Evolutionary conservation across 2,113 vertebrate genomes (phyloP).

Genomic region (Irena cyanogastra): DNA sequence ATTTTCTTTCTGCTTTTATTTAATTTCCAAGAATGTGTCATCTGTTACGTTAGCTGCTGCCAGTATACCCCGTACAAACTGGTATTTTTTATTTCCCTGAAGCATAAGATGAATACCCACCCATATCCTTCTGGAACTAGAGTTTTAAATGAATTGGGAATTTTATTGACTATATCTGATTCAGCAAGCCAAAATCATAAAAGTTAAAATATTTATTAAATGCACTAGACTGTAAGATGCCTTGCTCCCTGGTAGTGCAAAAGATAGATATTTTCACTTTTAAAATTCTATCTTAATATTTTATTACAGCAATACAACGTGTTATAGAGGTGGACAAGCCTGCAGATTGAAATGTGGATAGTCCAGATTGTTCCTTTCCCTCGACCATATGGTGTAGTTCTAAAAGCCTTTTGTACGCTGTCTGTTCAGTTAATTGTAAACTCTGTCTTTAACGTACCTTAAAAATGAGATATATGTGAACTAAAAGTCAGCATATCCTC

Average conservation of each 20-base stretch:
- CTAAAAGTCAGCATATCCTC: slow-evolving; percentile 36
- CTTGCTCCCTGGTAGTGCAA: slow-evolving; percentile 59
- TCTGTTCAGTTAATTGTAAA: slow-evolving; percentile 81
- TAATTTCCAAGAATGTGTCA: slow-evolving; percentile 80
- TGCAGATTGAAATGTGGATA: slow-evolving; percentile 78
- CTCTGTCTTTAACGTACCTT: slow-evolving; percentile 73
- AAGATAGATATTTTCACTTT: slow-evolving; percentile 69
- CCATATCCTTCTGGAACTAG: slow-evolving; percentile 69
- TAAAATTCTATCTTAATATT: slow-evolving; percentile 75
- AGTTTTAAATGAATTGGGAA: slow-evolving; percentile 59
- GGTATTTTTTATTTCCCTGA: slow-evolving; percentile 66
- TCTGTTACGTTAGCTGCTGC: slow-evolving; percentile 73
- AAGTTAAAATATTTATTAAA: slow-evolving; percentile 65
- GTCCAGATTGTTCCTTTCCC: slow-evolving; percentile 81
- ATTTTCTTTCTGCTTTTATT: slow-evolving; percentile 77
- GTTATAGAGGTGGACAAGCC: slow-evolving; percentile 80
- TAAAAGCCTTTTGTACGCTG: slow-evolving; percentile 82
- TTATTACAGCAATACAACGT: slow-evolving; percentile 77
- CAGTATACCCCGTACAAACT: slow-evolving; percentile 69
- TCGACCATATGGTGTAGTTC: slow-evolving; percentile 81
- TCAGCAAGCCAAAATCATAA: slow-evolving; percentile 55
- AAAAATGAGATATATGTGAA: slow-evolving; percentile 64
- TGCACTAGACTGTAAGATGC: slow-evolving; percentile 37
- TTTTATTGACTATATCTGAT: slow-evolving; percentile 61
- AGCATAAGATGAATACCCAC: slow-evolving; percentile 70